A percentile compares a stretch with the other conserved stretches of the same genome.
phyloP scores from a whole-genome alignment of 2,113 vertebrate genomes.

The Bufo gargarizans region DNA sequence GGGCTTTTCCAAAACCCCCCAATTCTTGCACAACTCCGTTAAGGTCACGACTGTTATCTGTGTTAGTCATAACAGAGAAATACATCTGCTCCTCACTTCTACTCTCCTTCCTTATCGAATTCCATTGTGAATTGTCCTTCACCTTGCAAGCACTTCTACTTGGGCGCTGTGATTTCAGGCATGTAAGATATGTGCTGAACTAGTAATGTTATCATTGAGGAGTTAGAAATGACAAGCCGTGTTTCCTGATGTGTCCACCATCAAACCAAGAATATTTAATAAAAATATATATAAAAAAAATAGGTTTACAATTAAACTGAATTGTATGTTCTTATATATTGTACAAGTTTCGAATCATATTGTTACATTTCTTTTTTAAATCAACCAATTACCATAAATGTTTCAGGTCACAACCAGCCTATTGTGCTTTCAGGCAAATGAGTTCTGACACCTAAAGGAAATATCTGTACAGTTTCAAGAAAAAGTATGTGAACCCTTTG shows the following conservation, averaged over 20 bases:
- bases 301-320: background rate
- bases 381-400: no score
- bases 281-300: background rate
- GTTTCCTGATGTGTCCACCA: background rate
- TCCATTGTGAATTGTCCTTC: background rate
- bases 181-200: background rate
- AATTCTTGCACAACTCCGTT: no score
- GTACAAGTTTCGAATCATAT: no score
- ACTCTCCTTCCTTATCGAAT: background rate
- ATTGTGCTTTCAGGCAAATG: no score
- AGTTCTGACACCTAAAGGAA: no score
- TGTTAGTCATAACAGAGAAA: background rate
- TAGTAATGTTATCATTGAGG: background rate
- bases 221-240: background rate
- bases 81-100: background rate
- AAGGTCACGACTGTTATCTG: background rate
- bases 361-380: no score
- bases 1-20: no score
- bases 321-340: background rate
- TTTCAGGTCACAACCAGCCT: no score
- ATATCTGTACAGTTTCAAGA: no score
- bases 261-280: background rate
- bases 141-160: background rate
- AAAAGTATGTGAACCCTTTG: no score
- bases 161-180: background rate